A percentile compares a stretch with the other conserved stretches of the same genome.
Evolutionary conservation across 1,140 invertebrate genomes (phyloP).

Genomic region (Drosophila nigromelanica): DNA sequence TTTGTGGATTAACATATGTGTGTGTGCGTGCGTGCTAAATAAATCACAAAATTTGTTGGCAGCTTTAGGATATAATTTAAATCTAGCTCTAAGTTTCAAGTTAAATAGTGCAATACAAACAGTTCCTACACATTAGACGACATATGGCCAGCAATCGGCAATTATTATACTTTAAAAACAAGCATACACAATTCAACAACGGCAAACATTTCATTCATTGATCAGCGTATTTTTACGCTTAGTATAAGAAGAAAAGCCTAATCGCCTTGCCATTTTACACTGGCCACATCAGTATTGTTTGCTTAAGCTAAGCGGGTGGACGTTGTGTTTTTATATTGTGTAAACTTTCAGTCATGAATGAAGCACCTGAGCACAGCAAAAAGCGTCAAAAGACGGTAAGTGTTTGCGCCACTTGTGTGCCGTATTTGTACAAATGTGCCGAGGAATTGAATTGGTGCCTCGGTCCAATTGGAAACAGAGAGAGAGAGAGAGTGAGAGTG

Average conservation of each 20-base stretch:
- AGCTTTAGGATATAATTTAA: conserved; percentile 21
- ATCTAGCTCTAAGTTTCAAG: conserved; percentile 51
- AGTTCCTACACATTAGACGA: conserved; percentile 30
- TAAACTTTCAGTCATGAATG: conserved; percentile 55
- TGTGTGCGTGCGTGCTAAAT: conserved; percentile 38
- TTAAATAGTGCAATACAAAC: conserved; percentile 42
- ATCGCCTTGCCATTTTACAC: conserved; percentile 13
- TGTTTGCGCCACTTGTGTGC: conserved; percentile 8
- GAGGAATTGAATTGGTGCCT: conserved; percentile 25
- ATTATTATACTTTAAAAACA: neutral
- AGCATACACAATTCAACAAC: neutral
- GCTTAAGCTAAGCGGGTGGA: conserved; percentile 45
- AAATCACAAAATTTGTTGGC: conserved; percentile 42
- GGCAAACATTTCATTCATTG: conserved; percentile 60
- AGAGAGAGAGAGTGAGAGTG: too few species aligned
- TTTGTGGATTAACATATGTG: conserved; percentile 16
- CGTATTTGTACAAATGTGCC: conserved; percentile 66
- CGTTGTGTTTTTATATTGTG: conserved; percentile 25
- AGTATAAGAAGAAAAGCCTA: conserved; percentile 17
- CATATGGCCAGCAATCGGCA: neutral
- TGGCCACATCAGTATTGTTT: conserved; percentile 60
- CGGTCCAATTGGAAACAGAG: conserved; percentile 1
- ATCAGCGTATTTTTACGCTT: conserved; percentile 19
- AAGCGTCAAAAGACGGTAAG: conserved; percentile 74
- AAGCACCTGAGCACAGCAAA: conserved; percentile 72